Base-by-base conservation (phyloP, 2,888 invertebrate genomes). In the Ariolimax columbianus region DNA sequence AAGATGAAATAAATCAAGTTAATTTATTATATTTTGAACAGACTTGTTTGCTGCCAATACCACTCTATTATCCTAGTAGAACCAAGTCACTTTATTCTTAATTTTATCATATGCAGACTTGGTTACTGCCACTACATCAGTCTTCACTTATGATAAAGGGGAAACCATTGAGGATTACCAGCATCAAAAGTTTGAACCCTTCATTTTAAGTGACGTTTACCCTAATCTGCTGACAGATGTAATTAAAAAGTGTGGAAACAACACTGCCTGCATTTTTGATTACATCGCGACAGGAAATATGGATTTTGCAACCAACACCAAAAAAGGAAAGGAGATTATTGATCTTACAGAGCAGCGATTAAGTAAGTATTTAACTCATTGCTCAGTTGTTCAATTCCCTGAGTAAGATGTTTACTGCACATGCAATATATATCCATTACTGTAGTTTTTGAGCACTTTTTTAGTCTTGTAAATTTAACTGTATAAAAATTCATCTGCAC, bases 261-360 rank as follows among this genome's bases (percentile, higher is more conserved):
- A 51, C 17, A 40, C 19, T 30, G 86, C 86, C 30, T 90, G 90
- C 81, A 86, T 89, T 30, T 89, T 85, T 81, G 90, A 90, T 66
- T 88, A 73, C 51, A 36, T 87, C 23, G 88, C 86, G n/a, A 87
- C 88, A 19, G 87, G 86, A 19, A 82, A 83, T 66, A 26, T 75
- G 30, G 77, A 40, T 17, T 73, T 89, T 19, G 89, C 89, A 11
- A 66, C 51, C 0, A 79, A 77, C 38, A 88, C 88, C 23, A 59
- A 63, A 43, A 30, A n/a, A 11, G 30, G 30, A 6, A 40, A 43
- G 38, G 66, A 79, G 11, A 23, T 26, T n/a, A 63, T n/a, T 66
- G 66, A 59, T 4, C 17, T 7, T 17, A 66, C 7, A 19, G n/a
- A 26, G 40, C 14, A 30, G 7, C 40, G 17, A 23, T 19, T 43